Evolutionary conservation across 2,113 vertebrate species (phyloP).

Genomic region (Xiphophorus hellerii): DNA sequence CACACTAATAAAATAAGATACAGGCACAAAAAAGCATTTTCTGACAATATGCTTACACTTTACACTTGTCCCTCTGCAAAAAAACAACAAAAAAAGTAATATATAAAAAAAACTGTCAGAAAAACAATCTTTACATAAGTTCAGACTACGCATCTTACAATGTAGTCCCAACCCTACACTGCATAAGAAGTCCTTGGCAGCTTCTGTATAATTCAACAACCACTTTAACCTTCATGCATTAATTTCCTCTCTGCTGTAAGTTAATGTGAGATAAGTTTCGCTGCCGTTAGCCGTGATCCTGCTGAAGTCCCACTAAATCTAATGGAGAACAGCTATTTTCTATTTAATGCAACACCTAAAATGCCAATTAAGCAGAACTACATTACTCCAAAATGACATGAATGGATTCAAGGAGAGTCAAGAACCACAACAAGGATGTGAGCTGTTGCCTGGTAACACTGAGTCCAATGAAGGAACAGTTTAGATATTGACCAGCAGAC

Average conservation of each 20-base stretch:
- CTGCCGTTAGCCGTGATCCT: not conserved
- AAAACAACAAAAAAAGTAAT: no score
- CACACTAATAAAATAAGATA: not conserved
- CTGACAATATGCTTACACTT: not conserved
- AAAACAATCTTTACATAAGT: not conserved
- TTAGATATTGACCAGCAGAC: not conserved
- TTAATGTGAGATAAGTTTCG: constrained; percentile 11
- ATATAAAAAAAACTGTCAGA: not conserved
- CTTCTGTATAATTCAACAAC: not conserved
- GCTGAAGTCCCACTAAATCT: not conserved
- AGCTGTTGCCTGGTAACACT: constrained; percentile 22
- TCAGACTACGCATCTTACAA: not conserved
- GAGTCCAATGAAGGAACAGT: not conserved
- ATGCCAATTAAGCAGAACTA: constrained; percentile 13
- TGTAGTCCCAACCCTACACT: not conserved
- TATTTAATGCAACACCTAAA: constrained; percentile 28
- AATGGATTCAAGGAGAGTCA: constrained; percentile 17
- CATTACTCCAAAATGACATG: not conserved
- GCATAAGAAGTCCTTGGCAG: not conserved
- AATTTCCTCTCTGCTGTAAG: not conserved
- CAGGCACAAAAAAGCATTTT: not conserved
- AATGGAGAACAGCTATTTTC: constrained; percentile 7
- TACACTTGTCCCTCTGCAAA: no score
- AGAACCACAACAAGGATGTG: constrained; percentile 1
- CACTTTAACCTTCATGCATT: constrained; percentile 31